phyloP scores from a whole-genome alignment of 2,888 invertebrate genomes.

The Ferrisia virgata region DNA sequence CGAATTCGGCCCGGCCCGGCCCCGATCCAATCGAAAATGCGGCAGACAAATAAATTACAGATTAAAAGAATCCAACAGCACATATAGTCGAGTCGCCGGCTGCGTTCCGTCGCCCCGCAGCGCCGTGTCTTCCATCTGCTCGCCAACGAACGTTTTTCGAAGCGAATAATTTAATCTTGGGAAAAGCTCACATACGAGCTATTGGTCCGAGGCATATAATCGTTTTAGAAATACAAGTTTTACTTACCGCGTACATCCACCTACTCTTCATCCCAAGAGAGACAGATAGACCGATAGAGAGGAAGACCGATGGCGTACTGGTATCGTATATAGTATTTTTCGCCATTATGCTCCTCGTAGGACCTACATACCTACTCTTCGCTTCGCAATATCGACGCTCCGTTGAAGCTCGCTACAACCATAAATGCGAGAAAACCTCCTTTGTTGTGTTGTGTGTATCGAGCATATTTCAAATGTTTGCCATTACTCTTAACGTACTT shows the following conservation, averaged over 20 bases:
- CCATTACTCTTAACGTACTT: background rate
- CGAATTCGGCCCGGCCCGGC: background rate
- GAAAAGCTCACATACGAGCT: background rate
- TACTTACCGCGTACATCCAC: too few relatives aligned
- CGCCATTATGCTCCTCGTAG: too few relatives aligned
- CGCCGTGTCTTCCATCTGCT: too few relatives aligned
- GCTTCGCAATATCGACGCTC: background rate
- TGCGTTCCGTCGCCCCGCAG: background rate
- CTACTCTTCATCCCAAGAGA: too few relatives aligned
- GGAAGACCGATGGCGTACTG: background rate
- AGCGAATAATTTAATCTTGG: constrained; percentile 21
- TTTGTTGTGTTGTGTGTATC: too few relatives aligned
- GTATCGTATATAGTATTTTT: too few relatives aligned
- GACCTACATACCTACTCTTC: background rate
- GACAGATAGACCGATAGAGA: background rate
- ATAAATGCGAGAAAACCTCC: too few relatives aligned
- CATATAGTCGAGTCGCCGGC: too few relatives aligned
- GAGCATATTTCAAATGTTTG: background rate
- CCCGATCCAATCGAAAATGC: background rate
- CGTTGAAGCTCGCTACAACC: background rate
- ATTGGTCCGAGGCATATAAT: background rate
- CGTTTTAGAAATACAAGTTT: background rate
- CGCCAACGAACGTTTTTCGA: background rate
- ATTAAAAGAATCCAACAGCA: constrained; percentile 12
- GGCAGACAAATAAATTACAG: constrained; percentile 26